Evolutionary conservation across 2,113 vertebrate genomes (phyloP), one percentile per base, ranked within the genome.

Genomic region (Chitala chitala): DNA sequence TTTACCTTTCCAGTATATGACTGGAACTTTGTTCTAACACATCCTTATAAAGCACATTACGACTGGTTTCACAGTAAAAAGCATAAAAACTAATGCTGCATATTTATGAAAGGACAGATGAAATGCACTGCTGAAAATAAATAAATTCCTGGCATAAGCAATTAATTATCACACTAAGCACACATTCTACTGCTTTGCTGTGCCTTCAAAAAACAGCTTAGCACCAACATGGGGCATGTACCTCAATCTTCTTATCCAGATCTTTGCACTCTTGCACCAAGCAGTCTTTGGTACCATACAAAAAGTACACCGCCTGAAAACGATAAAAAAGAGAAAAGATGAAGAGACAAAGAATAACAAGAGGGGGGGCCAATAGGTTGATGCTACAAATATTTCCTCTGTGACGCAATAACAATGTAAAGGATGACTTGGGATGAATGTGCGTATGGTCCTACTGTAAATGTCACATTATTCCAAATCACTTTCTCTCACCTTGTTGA

Each of bases 221-320:
- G 24, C 15, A 29, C 7, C 20, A 51, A 51, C 2, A 51, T 7
- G 5, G 9, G 46, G 46, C 5, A 44, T 20, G 87, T 93, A 99
- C 97, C 95, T 99, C 95, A 84, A 99, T 88, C 85, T 92, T 95
- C 89, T 98, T 98, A 88, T 98, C 94, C 86, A 99, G 90, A 81
- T 98, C 95, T 85, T 98, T 98, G 87, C 97, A 99, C 87, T 98
- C 94, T 83, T 99, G 97, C 63, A 99, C 93, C 82, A 99, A 90
- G 84, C 97, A 99, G 79, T 99, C 97, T 93, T 92, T 98, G 88
- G 97, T 99, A 81, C 97, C 97, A 71, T 99, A 99, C 80, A 99
- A 93, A 84, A 99, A 94, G 84, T 98, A 99, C 36, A 98, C 95
- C 17, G 91, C 95, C 97, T 99, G 74, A 0, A 20, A 69, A 77